phyloP scores from a whole-genome alignment of 2,888 invertebrate species.

The Coelinius sp. region DNA sequence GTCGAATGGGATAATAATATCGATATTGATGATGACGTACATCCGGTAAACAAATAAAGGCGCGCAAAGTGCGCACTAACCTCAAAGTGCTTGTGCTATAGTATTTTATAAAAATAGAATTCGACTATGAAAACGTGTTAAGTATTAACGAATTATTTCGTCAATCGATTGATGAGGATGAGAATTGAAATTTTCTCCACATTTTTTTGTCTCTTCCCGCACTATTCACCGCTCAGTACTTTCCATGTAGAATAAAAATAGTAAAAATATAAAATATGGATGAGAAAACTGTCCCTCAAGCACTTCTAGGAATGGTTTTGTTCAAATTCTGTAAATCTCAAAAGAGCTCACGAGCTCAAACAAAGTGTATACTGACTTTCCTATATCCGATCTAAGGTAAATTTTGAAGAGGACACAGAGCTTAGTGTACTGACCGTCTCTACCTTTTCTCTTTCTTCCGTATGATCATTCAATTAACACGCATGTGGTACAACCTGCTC shows the following conservation, averaged over 20 bases:
- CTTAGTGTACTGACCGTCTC: not conserved
- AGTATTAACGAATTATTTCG: too few relatives aligned
- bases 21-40: too few relatives aligned
- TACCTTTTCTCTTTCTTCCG: conserved; percentile 31
- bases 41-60: too few relatives aligned
- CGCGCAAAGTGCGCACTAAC: too few relatives aligned
- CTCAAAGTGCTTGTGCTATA: too few relatives aligned
- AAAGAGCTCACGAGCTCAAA: not conserved
- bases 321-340: not conserved
- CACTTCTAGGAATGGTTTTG: not conserved
- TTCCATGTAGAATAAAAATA: not conserved
- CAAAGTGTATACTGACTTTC: not conserved
- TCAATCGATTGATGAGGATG: too few relatives aligned
- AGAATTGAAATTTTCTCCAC: too few relatives aligned
- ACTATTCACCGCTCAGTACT: not conserved
- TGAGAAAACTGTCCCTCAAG: not conserved
- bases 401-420: not conserved
- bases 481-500: conserved; percentile 43
- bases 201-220: too few relatives aligned
- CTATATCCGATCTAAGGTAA: conserved; percentile 14
- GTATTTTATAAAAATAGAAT: too few relatives aligned
- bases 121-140: too few relatives aligned
- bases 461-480: conserved; percentile 49
- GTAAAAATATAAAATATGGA: not conserved
- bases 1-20: too few relatives aligned